phyloP scores from a whole-genome alignment of 2,888 invertebrate genomes.

The Suillia variegata region DNA sequence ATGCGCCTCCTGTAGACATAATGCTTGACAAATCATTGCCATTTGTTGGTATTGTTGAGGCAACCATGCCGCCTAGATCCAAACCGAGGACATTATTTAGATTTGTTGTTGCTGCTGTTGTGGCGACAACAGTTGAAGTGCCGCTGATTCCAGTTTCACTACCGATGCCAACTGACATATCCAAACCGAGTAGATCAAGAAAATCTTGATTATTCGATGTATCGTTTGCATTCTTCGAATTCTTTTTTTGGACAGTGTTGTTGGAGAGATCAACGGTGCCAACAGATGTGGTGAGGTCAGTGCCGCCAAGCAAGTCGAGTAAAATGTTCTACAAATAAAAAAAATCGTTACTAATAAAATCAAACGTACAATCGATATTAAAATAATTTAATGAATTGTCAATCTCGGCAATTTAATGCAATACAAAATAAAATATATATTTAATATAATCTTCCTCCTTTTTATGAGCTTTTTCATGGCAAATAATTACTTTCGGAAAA shows the following conservation, averaged over 20 bases:
- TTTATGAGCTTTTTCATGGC: too few relatives aligned
- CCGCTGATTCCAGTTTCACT: constrained; percentile 24
- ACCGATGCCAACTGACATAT: constrained; percentile 61
- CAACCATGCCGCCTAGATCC: constrained; percentile 34
- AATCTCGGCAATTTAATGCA: too few relatives aligned
- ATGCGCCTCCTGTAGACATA: constrained; percentile 31
- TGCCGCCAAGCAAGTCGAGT: constrained; percentile 83
- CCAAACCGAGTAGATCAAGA: constrained; percentile 82
- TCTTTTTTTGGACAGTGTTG: constrained; percentile 58
- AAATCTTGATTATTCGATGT: constrained; percentile 75
- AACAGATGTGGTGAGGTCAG: constrained; percentile 62
- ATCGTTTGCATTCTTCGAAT: constrained; percentile 63
- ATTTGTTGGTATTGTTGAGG: constrained; percentile 46
- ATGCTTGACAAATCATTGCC: constrained; percentile 55
- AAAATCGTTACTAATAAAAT: too few relatives aligned
- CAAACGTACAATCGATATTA: too few relatives aligned
- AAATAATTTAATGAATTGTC: too few relatives aligned
- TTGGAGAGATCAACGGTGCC: constrained; percentile 52
- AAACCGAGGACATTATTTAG: constrained; percentile 51
- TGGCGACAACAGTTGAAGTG: constrained; percentile 33
- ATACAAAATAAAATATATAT: too few relatives aligned
- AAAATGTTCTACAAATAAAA: constrained; percentile 75
- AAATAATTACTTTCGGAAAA: too few relatives aligned
- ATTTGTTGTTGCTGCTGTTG: constrained; percentile 36
- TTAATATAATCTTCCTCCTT: too few relatives aligned